Base-by-base conservation (phyloP, 2,797 vertebrate species). In the Vultur gryphus region DNA sequence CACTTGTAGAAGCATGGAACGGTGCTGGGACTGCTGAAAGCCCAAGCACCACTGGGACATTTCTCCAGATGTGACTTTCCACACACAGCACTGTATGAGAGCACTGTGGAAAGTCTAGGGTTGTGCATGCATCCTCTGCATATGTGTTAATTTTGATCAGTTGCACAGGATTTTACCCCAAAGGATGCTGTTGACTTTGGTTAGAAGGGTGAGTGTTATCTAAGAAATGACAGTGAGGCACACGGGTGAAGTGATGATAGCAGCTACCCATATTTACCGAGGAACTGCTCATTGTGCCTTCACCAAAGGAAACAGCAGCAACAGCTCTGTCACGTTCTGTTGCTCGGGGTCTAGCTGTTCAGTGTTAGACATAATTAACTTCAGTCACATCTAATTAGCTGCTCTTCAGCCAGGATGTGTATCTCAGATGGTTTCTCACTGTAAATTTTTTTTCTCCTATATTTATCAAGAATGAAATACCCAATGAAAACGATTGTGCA, bases 1-100 rank as follows among this genome's bases (percentile, higher is more conserved):
- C 5, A 0, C 43, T 46, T 41, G 39, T 1, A 44, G 67, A 11
- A 67, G 19, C 23, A 19, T 0, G 1, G 44, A 39, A n/a, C 0
- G 1, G 10, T 4, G 19, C 62, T 59, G 85, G n/a, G 35, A 18
- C 51, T 84, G 33, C 43, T 83, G 84, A 59, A 76, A 76, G 43
- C 49, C 23, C 29, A 28, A 18, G 35, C n/a, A 35, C 26, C 64
- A 13, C 72, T 3, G 43, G 35, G 26, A 76, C 21, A 1, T 16
- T 65, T 69, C 54, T 86, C 44, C 65, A 81, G 69, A 16, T 28
- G 43, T 44, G 62, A 9, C 26, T 52, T 78, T 76, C 21, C 66
- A 41, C 25, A 7, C 6, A 18, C 7, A 48, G 46, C 21, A 6
- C 17, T 28, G 31, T 13, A 8, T 7, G 43, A 89, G 10, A 67